These are phyloP conservation scores for Haliaeetus leucogaster DNA, from an alignment of 2,113 vertebrate genomes.

Conservation along the genomic window DNA sequence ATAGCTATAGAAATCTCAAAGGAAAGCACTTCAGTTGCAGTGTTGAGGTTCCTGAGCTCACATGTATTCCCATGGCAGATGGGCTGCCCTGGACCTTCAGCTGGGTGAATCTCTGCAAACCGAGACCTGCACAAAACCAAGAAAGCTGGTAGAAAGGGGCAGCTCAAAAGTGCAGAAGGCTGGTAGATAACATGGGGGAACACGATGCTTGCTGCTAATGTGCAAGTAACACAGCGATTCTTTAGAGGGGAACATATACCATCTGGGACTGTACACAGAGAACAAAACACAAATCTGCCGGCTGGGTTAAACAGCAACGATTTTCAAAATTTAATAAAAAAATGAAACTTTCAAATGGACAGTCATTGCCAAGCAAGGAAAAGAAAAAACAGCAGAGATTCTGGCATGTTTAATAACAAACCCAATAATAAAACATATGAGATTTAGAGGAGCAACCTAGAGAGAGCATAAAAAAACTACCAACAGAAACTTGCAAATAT, in stretches of 20 bases:
- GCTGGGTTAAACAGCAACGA: neutral
- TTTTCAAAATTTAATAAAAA: neutral
- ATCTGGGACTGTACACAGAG: neutral
- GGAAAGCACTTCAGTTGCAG: neutral
- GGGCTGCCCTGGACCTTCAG: neutral
- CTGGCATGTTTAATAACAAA: neutral
- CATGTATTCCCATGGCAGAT: neutral
- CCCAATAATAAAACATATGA: neutral
- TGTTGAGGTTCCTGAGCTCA: neutral
- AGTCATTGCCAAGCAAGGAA: neutral
- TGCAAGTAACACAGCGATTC: rapidly evolving
- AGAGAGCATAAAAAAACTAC: neutral
- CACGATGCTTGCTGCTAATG: neutral
- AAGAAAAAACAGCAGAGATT: neutral
- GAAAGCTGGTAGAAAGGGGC: neutral
- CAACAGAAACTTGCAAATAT: neutral
- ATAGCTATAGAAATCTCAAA: neutral
- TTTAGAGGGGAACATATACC: neutral
- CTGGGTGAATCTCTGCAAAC: neutral
- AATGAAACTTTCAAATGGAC: neutral
- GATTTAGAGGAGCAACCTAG: neutral
- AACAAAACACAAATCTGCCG: neutral
- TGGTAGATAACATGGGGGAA: neutral
- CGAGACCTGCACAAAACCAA: neutral
- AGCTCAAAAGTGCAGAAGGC: neutral